A percentile compares a stretch with the other conserved stretches of the same genome.
These are phyloP conservation scores for Rhogogaster chlorosoma DNA, from an alignment of 2,888 invertebrate species.

Conservation along the genomic window DNA sequence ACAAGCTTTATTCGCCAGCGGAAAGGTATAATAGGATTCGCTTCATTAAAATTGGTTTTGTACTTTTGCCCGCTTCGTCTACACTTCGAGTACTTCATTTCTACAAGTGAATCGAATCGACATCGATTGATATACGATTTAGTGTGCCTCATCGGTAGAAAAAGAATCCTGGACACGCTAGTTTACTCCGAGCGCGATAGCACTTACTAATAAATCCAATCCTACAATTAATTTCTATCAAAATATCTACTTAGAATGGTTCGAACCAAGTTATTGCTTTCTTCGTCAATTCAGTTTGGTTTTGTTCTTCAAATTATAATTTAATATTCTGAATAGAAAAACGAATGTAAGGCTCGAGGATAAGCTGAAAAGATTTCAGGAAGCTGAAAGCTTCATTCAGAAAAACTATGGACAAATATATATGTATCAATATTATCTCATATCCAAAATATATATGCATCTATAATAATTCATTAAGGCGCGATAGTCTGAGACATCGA, in stretches of 20 bases:
- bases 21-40: constrained; percentile 42
- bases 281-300: neutral
- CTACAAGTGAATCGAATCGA: constrained; percentile 26
- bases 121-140: constrained; percentile 21
- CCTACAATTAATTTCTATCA: neutral
- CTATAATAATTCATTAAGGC: neutral
- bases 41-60: constrained; percentile 42
- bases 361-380: neutral
- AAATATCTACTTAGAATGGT: neutral
- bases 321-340: neutral
- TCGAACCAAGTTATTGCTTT: neutral
- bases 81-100: constrained; percentile 6
- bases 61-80: constrained; percentile 33
- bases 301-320: neutral
- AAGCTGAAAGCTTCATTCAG: neutral
- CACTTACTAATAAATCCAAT: neutral
- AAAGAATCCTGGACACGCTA: neutral
- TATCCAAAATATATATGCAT: neutral
- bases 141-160: neutral
- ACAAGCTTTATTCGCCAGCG: constrained; percentile 23
- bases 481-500: neutral
- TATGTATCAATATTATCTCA: neutral
- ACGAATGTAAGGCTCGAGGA: neutral
- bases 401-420: neutral
- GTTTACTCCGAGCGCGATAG: neutral